Evolutionary conservation across 2,113 vertebrate species (phyloP), one percentile per base, ranked within the genome.

Genomic region (Brachyistius frenatus): DNA sequence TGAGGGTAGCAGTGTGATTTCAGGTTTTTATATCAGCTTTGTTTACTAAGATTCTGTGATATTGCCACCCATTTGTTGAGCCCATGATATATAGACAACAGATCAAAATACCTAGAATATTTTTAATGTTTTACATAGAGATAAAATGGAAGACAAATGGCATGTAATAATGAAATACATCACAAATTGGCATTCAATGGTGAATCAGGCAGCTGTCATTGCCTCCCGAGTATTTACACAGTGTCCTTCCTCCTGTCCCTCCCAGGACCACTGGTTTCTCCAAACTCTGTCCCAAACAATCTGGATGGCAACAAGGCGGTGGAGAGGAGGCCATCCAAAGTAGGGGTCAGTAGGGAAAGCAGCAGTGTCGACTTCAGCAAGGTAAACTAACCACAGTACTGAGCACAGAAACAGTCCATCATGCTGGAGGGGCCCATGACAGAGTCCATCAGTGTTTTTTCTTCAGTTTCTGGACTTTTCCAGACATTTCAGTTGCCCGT

Each of bases 321-420:
- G 79, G 97, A 99, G 31, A 78, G 94, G 79, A 97, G 96, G 94
- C 94, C 92, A 73, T 95, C 95, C 77, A 88, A 95, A 93, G 91
- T 69, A 85, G 96, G 96, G 92, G 94, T 94, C 94, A 98, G 97
- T 94, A 95, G 97, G 95, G 97, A 98, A 93, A 96, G 96, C 93
- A 98, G 96, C 93, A 97, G 96, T 0, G 96, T 98, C 92, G 97
- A 98, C 93, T 97, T 98, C 89, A 98, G 97, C 94, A 98, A 97
- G 96, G 97, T 98, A 92, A 91, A 78, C 83, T 96, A 70, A 78
- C 55, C 79, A 69, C 33, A 86, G 77, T 78, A 84, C 89, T 89
- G 85, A 87, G 86, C 83, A 79, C 49, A 86, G 88, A 81, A 73
- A 75, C 58, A 23, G 73, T 85, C 78, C 61, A 3, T 79, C 41